Conservation (phyloP, 1,140 invertebrate species). For the Aphidius ervi region DNA sequence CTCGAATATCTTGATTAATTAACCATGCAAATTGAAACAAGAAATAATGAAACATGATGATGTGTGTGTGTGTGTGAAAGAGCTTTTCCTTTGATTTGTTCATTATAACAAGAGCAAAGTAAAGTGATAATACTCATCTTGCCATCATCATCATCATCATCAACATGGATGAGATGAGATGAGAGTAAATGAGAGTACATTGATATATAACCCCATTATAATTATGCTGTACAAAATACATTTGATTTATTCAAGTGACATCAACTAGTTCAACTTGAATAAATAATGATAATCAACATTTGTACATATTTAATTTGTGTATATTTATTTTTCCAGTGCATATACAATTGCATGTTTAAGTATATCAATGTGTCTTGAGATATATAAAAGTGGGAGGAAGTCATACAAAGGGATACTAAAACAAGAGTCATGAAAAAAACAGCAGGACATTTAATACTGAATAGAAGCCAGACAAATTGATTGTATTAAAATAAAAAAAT, state of each 20-base stretch:
- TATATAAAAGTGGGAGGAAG: slow-evolving; percentile 28
- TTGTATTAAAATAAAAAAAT: slow-evolving; percentile 25
- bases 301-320: no score
- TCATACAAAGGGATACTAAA: slow-evolving; percentile 40
- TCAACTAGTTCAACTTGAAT: no score
- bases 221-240: no score
- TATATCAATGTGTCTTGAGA: no score
- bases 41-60: background rate
- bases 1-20: slow-evolving; percentile 23
- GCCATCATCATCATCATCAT: no score
- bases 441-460: background rate
- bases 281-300: no score
- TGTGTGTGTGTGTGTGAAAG: slow-evolving; percentile 1
- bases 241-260: no score
- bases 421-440: slow-evolving; percentile 3
- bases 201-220: no score
- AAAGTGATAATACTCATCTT: slow-evolving; percentile 1
- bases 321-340: no score
- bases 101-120: slow-evolving; percentile 8
- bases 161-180: no score
- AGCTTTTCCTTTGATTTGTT: slow-evolving; percentile 19
- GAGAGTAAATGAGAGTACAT: no score
- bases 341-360: no score
- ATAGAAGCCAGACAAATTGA: slow-evolving; percentile 47
- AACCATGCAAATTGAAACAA: slow-evolving; percentile 20